Conservation (phyloP, 2,113 vertebrate genomes). For the Oncorhynchus gorbuscha region DNA sequence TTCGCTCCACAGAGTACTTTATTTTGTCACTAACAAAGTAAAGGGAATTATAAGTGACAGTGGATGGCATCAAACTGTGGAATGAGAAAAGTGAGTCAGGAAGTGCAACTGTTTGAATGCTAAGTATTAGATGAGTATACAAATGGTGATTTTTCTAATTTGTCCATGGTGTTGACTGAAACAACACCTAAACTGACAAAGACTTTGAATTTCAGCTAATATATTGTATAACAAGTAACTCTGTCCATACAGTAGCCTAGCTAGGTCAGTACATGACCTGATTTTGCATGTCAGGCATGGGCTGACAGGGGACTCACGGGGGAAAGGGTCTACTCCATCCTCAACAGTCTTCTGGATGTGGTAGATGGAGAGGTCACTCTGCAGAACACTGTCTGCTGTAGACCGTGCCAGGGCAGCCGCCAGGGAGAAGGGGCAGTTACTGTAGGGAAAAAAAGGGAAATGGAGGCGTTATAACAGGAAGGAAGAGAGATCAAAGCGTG, state of each 20-base stretch:
- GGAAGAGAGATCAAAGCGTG: neutral
- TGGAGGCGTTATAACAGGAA: conserved; percentile 2
- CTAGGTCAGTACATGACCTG: neutral
- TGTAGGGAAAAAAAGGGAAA: conserved; percentile 57
- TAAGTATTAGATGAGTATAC: neutral
- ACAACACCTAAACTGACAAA: too few species aligned
- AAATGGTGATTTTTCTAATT: neutral
- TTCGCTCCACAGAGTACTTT: neutral
- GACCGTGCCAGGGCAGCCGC: conserved; percentile 92
- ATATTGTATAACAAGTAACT: too few species aligned
- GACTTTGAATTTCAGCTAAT: too few species aligned
- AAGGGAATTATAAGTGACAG: neutral
- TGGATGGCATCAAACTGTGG: neutral
- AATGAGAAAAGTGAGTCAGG: neutral
- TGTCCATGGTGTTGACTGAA: neutral
- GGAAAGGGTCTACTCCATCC: conserved; percentile 83
- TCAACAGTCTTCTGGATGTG: conserved; percentile 83
- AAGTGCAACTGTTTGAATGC: neutral
- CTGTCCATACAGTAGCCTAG: neutral
- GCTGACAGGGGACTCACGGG: conserved; percentile 78
- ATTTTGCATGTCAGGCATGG: neutral
- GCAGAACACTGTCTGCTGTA: conserved; percentile 87
- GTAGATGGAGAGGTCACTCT: conserved; percentile 87
- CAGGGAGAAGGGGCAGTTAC: conserved; percentile 95
- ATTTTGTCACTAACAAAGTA: neutral